phyloP scores from a whole-genome alignment of 2,888 invertebrate genomes.

The Phania funesta region DNA sequence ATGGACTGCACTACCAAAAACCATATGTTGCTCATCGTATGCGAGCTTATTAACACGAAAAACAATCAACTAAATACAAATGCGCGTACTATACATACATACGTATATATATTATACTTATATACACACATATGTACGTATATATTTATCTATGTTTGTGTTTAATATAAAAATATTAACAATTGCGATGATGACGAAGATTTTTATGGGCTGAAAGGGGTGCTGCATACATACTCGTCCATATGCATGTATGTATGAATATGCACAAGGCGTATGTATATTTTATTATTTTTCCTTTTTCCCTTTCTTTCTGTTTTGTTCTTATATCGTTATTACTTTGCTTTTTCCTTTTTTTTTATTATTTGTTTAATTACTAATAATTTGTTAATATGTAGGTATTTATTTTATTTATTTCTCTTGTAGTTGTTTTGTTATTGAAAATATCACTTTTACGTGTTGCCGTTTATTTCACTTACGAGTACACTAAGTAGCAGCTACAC shows the following conservation, averaged over 20 bases:
- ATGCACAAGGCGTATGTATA: slow-evolving; percentile 34
- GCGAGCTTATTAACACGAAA: slow-evolving; percentile 36
- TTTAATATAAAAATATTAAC: slow-evolving; percentile 10
- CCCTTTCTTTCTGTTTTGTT: slow-evolving; percentile 11
- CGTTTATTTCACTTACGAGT: slow-evolving; percentile 62
- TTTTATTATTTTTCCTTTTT: slow-evolving; percentile 13
- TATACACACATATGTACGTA: background rate
- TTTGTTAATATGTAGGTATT: slow-evolving; percentile 44
- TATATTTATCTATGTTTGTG: background rate
- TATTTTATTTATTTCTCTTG: background rate
- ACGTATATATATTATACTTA: background rate
- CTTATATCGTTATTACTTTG: background rate
- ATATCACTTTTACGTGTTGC: slow-evolving; percentile 33
- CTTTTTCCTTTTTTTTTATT: background rate
- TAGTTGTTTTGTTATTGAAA: slow-evolving; percentile 25
- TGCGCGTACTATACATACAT: background rate
- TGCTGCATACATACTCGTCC: background rate
- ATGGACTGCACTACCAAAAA: slow-evolving; percentile 40
- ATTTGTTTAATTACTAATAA: slow-evolving; percentile 50
- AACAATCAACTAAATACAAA: slow-evolving; percentile 23
- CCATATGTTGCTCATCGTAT: slow-evolving; percentile 59
- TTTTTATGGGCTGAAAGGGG: slow-evolving; percentile 38
- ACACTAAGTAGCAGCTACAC: slow-evolving; percentile 65
- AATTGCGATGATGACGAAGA: slow-evolving; percentile 16
- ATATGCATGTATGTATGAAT: too few relatives aligned